phyloP scores from a whole-genome alignment of 2,888 invertebrate species.

The Ctena decussata region DNA sequence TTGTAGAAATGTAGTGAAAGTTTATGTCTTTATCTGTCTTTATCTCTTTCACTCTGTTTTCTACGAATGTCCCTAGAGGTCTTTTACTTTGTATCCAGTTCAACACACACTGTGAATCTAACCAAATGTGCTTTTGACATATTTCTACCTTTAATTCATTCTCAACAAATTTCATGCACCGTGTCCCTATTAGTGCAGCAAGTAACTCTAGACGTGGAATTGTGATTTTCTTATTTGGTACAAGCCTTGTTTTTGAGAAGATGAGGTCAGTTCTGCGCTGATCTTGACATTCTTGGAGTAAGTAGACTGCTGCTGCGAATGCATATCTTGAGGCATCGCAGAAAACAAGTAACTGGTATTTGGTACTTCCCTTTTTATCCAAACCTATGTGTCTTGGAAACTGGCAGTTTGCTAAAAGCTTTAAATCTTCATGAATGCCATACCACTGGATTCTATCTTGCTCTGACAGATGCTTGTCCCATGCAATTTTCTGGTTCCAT shows the following conservation, averaged over 20 bases:
- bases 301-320: slow-evolving; percentile 28
- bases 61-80: not conserved
- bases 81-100: not conserved
- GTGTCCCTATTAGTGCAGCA: not conserved
- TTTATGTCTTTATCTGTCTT: not conserved
- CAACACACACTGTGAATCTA: not conserved
- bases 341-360: not conserved
- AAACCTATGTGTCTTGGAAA: not conserved
- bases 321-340: slow-evolving; percentile 21
- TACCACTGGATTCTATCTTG: not conserved
- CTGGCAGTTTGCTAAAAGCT: not conserved
- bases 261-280: not conserved
- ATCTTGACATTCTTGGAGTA: not conserved
- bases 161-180: not conserved
- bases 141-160: not conserved
- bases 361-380: not conserved
- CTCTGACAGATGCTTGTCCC: not conserved
- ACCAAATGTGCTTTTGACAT: not conserved
- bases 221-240: slow-evolving; percentile 5
- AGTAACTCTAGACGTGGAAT: slow-evolving; percentile 7
- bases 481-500: slow-evolving; percentile 12
- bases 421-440: not conserved
- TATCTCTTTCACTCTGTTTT: not conserved
- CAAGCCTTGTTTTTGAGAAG: not conserved
- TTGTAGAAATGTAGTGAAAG: not conserved